phyloP scores from a whole-genome alignment of 1,140 invertebrate species.

The Drosophila miranda region DNA sequence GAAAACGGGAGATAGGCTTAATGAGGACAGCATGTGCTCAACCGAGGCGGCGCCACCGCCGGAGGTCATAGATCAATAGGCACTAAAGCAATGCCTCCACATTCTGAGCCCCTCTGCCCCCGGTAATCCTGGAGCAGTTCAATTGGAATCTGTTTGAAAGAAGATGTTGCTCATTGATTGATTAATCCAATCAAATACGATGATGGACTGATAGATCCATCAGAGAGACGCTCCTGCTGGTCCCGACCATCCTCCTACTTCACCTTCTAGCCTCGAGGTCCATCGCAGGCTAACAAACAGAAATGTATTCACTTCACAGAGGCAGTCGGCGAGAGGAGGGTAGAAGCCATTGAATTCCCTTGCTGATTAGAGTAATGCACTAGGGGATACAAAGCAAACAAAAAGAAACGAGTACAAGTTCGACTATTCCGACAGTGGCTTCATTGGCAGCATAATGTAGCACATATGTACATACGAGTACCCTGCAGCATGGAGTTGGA shows the following conservation, averaged over 20 bases:
- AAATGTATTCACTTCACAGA: constrained; percentile 59
- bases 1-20: constrained; percentile 37
- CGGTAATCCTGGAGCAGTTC: neutral
- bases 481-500: constrained; percentile 13
- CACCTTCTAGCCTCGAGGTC: constrained; percentile 6
- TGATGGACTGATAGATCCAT: constrained; percentile 33
- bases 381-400: constrained; percentile 26
- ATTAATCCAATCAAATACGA: constrained; percentile 70
- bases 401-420: too few species aligned
- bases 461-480: constrained; percentile 16
- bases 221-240: too few species aligned
- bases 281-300: constrained; percentile 35
- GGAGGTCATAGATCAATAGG: constrained; percentile 53
- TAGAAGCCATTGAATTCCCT: constrained; percentile 21
- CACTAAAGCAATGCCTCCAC: neutral
- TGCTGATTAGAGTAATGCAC: constrained; percentile 77
- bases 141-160: constrained; percentile 31
- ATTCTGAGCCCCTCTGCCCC: neutral
- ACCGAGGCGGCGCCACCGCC: too few species aligned
- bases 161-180: constrained; percentile 62
- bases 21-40: constrained; percentile 35
- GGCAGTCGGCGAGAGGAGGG: neutral
- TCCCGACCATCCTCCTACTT: neutral
- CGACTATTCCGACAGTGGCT: too few species aligned
- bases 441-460: constrained; percentile 23